These are phyloP conservation scores for Mormyrus lacerda DNA, from an alignment of 2,113 vertebrate genomes.

Conservation along the genomic window DNA sequence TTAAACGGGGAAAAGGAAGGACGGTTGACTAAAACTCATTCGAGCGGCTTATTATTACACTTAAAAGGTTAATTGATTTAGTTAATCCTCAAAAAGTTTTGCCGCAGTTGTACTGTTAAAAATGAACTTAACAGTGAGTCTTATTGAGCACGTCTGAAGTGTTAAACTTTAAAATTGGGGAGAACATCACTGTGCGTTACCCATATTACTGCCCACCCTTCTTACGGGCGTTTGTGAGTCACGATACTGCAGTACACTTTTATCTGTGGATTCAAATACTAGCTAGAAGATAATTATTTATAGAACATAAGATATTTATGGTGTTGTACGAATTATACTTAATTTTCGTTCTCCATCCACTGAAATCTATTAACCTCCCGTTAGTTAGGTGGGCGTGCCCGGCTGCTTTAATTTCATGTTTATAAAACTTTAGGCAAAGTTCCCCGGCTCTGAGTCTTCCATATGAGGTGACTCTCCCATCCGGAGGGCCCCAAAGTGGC, in stretches of 20 bases:
- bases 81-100: background rate
- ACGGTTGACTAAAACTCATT: background rate
- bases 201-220: background rate
- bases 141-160: background rate
- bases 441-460: background rate
- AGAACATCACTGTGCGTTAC: background rate
- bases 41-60: background rate
- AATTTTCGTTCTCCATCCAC: background rate
- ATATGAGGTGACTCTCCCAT: background rate
- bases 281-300: background rate
- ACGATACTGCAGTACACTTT: background rate
- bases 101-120: background rate
- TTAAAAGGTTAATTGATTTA: background rate
- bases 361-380: background rate
- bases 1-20: background rate
- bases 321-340: background rate
- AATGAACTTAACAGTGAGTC: background rate
- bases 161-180: background rate
- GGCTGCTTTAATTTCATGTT: background rate
- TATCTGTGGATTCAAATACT: background rate
- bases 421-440: background rate
- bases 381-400: background rate
- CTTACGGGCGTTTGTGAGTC: background rate
- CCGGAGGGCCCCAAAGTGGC: background rate
- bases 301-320: no score